A percentile compares a stretch with the other conserved stretches of the same genome.
phyloP scores from a whole-genome alignment of 2,888 invertebrate genomes.

The Hipparchia sbordonii region DNA sequence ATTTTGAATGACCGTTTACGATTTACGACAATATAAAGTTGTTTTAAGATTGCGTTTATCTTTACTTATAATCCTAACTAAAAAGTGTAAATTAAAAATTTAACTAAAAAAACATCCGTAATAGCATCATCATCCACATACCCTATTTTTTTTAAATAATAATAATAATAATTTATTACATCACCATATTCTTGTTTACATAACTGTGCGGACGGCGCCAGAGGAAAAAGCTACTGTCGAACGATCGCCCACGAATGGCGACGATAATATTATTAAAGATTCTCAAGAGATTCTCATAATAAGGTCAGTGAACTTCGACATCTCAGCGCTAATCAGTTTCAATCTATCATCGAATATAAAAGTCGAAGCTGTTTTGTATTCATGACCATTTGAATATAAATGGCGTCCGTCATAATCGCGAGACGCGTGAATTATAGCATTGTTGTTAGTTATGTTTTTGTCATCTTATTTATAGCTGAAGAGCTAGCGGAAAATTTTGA shows the following conservation, averaged over 20 bases:
- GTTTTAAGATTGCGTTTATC: no score
- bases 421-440: constrained; percentile 34
- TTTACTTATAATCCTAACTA: no score
- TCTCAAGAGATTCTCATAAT: constrained; percentile 5
- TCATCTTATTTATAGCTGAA: neutral
- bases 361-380: constrained; percentile 35
- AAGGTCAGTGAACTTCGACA: constrained; percentile 38
- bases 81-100: no score
- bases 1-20: no score
- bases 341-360: constrained; percentile 39
- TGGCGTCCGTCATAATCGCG: constrained; percentile 37
- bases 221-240: neutral
- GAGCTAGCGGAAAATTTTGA: neutral
- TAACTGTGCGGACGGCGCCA: neutral
- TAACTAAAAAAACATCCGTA: no score
- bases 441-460: constrained; percentile 21
- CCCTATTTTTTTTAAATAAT: no score
- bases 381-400: constrained; percentile 43
- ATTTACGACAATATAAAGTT: no score
- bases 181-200: neutral
- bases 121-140: no score
- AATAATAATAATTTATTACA: neutral
- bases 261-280: neutral
- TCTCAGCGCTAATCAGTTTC: constrained; percentile 29
- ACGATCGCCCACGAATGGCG: constrained; percentile 11